A percentile compares a stretch with the other conserved stretches of the same genome.
These are phyloP conservation scores for Gastrophysa polygoni DNA, from an alignment of 2,888 invertebrate species.

Conservation along the genomic window DNA sequence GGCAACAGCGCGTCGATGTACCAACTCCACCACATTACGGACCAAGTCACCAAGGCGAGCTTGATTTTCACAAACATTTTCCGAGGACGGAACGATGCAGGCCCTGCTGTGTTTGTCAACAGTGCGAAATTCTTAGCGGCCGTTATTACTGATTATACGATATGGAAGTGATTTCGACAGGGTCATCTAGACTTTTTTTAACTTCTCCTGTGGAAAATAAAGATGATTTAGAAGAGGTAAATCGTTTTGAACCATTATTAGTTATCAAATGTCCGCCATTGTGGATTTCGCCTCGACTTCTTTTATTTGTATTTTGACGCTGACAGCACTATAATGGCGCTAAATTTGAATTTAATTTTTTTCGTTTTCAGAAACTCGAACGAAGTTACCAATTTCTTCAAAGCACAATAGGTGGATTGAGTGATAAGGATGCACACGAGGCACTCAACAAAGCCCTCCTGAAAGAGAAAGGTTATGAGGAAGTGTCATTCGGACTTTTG, in stretches of 20 bases:
- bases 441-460: conserved; percentile 87
- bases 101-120: conserved; percentile 63
- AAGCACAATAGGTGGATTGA: conserved; percentile 79
- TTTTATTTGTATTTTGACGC: conserved; percentile 52
- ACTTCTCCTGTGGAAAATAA: conserved; percentile 84
- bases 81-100: conserved; percentile 66
- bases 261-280: conserved; percentile 62
- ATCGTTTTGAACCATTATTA: conserved; percentile 58
- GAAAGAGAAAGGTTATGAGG: conserved; percentile 89
- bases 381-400: conserved; percentile 80
- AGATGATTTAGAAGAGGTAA: conserved; percentile 92
- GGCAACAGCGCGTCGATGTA: conserved; percentile 27
- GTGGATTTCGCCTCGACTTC: conserved; percentile 58
- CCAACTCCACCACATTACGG: conserved; percentile 29
- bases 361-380: conserved; percentile 82
- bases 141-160: conserved; percentile 46
- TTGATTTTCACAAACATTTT: conserved; percentile 60
- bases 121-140: conserved; percentile 65
- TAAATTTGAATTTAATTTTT: conserved; percentile 44
- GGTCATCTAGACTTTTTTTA: conserved; percentile 78
- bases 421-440: conserved; percentile 94
- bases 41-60: conserved; percentile 53
- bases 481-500: conserved; percentile 88
- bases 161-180: conserved; percentile 51
- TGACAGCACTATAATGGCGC: conserved; percentile 51